Conservation (phyloP, 2,797 vertebrate genomes). For the Lycodopsis pacificus region DNA sequence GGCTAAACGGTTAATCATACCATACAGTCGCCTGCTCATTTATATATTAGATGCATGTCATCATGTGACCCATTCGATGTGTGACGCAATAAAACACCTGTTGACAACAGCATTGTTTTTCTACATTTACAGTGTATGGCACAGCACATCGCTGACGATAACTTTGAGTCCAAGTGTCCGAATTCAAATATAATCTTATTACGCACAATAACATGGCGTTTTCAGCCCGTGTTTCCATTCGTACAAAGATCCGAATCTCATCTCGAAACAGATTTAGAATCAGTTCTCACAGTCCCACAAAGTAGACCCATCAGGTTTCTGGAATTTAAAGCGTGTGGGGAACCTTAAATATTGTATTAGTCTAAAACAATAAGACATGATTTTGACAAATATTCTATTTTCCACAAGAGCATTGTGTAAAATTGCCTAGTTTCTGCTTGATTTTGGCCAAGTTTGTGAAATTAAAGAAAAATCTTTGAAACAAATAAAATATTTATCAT, state of each 20-base stretch:
- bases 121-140: background rate
- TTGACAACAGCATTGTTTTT: conserved; percentile 3
- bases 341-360: conserved; percentile 19
- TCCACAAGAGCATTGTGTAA: background rate
- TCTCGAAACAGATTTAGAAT: background rate
- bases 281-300: background rate
- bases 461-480: conserved; percentile 8
- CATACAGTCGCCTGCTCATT: background rate
- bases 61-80: conserved; percentile 19
- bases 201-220: conserved; percentile 3
- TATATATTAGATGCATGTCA: background rate
- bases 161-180: conserved; percentile 8
- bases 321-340: background rate
- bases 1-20: conserved; percentile 36
- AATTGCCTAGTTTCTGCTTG: background rate
- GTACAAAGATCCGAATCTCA: background rate
- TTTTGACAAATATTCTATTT: conserved; percentile 26
- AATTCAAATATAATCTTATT: conserved; percentile 22
- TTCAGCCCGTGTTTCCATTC: conserved; percentile 10
- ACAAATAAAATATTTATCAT: conserved; percentile 34
- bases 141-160: background rate
- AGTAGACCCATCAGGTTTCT: background rate
- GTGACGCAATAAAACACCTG: conserved; percentile 9
- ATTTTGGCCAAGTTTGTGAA: conserved; percentile 18
- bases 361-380: background rate